Evolutionary conservation across 92 coral and sea anemone genomes (phyloP), one percentile per base, ranked within the genome.

Genomic region (Scolanthus callimorphus): DNA sequence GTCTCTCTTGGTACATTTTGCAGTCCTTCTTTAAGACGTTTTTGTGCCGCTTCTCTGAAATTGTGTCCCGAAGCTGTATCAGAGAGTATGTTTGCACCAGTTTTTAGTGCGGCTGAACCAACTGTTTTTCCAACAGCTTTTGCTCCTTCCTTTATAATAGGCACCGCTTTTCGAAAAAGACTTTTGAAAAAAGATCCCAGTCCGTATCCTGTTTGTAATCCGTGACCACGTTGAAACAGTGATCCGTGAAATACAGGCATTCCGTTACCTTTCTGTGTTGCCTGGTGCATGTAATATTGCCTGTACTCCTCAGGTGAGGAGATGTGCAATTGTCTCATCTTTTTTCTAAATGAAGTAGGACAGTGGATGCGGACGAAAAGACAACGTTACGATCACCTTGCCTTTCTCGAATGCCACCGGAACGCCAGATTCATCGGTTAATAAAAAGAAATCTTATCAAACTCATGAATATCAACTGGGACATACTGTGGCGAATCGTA

Each of bases 11-110:
- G 27, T 20, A 55, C 2, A 1, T 27, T 3, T 2, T 26, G 3
- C 6, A 10, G 49, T 19, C 48, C 20, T 29, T 22, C 6, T 20
- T 29, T 3, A 2, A 55, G 20, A 22, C 19, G 39, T 2, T 13
- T 3, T 55, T 29, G 27, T 4, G 41, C 61, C 15, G 61, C 27
- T 3, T 2, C 20, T 29, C 12, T 20, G 15, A 29, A 49, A 23
- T 51, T 19, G 23, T 65, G 43, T 12, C 81, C 81, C 3, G 50
- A 20, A 21, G 62, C 49, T 8, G 61, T 54, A 74, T 74, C 81
- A 20, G 69, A 22, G 24, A 59, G 65, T 0, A 74, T 69, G 4
- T 51, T 39, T 0, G 61, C 27, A 1, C 65, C 75, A 1, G 66
- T 34, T 2, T 21, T 13, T 17, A 68, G n/a, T 2, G 75, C n/a